Conservation (phyloP, 2,888 invertebrate genomes). For the Cephonodes hylas region DNA sequence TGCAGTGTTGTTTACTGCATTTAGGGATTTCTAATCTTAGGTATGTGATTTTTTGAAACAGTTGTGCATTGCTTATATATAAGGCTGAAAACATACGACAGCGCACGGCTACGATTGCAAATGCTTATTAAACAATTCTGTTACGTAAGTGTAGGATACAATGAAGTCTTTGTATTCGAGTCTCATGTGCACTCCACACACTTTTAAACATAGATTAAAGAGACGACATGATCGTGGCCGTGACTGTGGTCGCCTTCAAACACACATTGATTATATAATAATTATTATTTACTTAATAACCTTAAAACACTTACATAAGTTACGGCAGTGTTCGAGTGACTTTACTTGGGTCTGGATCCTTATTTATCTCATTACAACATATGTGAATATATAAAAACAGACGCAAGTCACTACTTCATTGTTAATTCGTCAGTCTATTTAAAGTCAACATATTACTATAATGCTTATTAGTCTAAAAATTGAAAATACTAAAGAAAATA, state of each 20-base stretch:
- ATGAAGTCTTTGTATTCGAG: not conserved
- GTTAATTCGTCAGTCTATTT: not conserved
- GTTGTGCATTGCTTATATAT: slow-evolving; percentile 4
- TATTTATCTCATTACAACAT: not conserved
- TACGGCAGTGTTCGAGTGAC: slow-evolving; percentile 28
- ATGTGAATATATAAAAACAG: slow-evolving; percentile 1
- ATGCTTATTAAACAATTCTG: not conserved
- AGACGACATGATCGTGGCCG: not conserved
- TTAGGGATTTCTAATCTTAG: slow-evolving; percentile 2
- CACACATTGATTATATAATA: slow-evolving; percentile 3
- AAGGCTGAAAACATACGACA: slow-evolving; percentile 1
- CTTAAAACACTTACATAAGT: slow-evolving; percentile 25
- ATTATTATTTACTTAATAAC: slow-evolving; percentile 10
- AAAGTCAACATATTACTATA: not conserved
- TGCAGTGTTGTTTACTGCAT: not conserved
- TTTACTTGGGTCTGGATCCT: slow-evolving; percentile 21
- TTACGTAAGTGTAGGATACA: not conserved
- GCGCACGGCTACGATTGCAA: not conserved
- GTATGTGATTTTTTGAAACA: slow-evolving; percentile 8
- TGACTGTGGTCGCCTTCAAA: not conserved
- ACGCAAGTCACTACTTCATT: not conserved
- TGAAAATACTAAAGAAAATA: not conserved
- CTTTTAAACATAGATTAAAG: not conserved
- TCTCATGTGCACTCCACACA: not conserved
- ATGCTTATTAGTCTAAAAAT: not conserved